Percentiles rank a stretch among this genome's conserved stretches.
These are phyloP conservation scores for Sprattus sprattus DNA, from an alignment of 2,113 vertebrate species.

Conservation along the genomic window DNA sequence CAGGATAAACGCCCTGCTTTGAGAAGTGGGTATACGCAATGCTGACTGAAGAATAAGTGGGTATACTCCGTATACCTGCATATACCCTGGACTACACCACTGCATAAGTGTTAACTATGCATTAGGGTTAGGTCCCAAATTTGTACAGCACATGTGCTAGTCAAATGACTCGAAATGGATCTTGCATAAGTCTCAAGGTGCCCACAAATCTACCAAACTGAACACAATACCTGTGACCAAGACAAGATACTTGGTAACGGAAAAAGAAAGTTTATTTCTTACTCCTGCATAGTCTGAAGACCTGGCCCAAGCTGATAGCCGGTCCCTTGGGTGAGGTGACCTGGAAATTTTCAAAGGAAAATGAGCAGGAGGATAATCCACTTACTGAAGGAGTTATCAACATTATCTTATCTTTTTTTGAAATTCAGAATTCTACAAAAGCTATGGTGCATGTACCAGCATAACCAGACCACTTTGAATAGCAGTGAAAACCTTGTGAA, in stretches of 20 bases:
- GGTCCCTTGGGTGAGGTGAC: slow-evolving; percentile 52
- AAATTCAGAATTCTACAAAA: not conserved
- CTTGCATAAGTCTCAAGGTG: no score
- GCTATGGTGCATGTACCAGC: not conserved
- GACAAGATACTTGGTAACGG: not conserved
- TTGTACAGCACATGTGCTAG: no score
- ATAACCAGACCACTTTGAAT: not conserved
- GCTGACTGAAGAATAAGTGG: no score
- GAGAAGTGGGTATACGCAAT: no score
- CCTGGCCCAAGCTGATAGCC: slow-evolving; percentile 43
- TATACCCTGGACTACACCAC: no score
- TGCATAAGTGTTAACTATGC: no score
- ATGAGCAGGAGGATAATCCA: not conserved
- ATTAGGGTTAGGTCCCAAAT: no score
- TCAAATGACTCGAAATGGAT: not conserved
- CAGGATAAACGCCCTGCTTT: no score
- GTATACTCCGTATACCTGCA: no score
- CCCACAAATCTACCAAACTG: not conserved
- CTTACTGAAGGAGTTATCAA: not conserved
- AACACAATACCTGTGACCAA: not conserved
- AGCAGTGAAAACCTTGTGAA: not conserved
- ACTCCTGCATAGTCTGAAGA: slow-evolving; percentile 69
- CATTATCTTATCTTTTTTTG: not conserved
- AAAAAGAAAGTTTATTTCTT: slow-evolving; percentile 31
- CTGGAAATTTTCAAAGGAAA: slow-evolving; percentile 47